Evolutionary conservation across 2,888 invertebrate species (phyloP), one percentile per base, ranked within the genome.

Genomic region (Eustalomyia histrio): DNA sequence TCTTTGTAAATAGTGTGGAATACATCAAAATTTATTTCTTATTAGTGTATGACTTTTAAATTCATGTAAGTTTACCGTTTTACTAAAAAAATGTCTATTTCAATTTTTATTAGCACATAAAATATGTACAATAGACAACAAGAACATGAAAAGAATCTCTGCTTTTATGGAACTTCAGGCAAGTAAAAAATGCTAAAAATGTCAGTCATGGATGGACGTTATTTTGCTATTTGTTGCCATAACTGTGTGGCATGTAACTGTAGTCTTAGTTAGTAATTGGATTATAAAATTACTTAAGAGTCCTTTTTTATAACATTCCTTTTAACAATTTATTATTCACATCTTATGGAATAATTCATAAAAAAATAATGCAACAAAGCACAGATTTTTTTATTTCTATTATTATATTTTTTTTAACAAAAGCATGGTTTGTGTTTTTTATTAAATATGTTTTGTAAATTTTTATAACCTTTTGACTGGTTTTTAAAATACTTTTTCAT

Each of bases 131-230:
- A 1, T 6, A 29, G 29, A 6, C 39, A 55, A 67, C 35, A 67
- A 67, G 24, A 39, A 39, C 55, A 67, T 55, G 21, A 67, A 67
- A 67, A 65, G 33, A 53, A 65, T 65, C 65, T 65, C 52, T 65
- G 52, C 33, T 53, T 50, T 29, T 18, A 33, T 24, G 16, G 47
- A 17, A 50, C 17, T 50, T 14, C 8, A 17, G 24, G n/a, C 29
- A 16, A 63, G 50, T 9, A 24, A 53, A 65, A 35, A 43, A 43
- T 65, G 14, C 8, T 18, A 18, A 65, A 65, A 33, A 52, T 65
- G 52, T 65, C 52, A n/a, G 33, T 65, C 18, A 18, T 52, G 33
- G 17, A 35, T 52, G 33, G n/a, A n/a, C n/a, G n/a, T n/a, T n/a
- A n/a, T n/a, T n/a, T n/a, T n/a, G n/a, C n/a, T n/a, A n/a, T n/a